These are phyloP conservation scores for Sarcophaga variegata DNA, from an alignment of 2,888 invertebrate genomes.

Conservation along the genomic window DNA sequence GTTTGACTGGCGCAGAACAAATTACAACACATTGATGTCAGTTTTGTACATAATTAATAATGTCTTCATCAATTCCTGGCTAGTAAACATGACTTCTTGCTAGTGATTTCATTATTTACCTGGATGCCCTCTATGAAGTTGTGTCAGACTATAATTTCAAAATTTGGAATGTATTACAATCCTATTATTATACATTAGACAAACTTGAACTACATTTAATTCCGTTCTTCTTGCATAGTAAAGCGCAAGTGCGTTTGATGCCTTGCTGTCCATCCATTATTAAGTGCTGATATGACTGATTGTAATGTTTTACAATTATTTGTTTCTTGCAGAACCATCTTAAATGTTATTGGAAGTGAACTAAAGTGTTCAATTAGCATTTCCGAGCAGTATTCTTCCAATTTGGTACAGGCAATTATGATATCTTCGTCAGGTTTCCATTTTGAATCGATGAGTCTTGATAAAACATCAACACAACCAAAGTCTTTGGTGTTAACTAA, in stretches of 20 bases:
- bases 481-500: not conserved
- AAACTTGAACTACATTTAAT: not conserved
- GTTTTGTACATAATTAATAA: constrained; percentile 2
- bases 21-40: not conserved
- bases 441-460: not conserved
- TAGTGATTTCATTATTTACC: not conserved
- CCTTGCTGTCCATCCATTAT: not conserved
- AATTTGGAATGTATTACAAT: not conserved
- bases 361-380: not conserved
- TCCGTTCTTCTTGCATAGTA: not conserved
- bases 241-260: not conserved
- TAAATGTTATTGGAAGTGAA: not conserved
- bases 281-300: not conserved
- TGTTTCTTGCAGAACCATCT: not conserved
- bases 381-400: not conserved
- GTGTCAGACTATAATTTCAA: not conserved
- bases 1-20: not conserved
- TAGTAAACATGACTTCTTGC: constrained; percentile 20
- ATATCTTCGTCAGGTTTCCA: not conserved
- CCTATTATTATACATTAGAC: not conserved
- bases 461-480: not conserved
- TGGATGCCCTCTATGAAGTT: not conserved
- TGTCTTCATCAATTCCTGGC: not conserved
- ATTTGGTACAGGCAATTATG: not conserved
- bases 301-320: not conserved